Evolutionary conservation across 2,113 vertebrate species (phyloP).

Genomic region (Pteruthius melanotis): DNA sequence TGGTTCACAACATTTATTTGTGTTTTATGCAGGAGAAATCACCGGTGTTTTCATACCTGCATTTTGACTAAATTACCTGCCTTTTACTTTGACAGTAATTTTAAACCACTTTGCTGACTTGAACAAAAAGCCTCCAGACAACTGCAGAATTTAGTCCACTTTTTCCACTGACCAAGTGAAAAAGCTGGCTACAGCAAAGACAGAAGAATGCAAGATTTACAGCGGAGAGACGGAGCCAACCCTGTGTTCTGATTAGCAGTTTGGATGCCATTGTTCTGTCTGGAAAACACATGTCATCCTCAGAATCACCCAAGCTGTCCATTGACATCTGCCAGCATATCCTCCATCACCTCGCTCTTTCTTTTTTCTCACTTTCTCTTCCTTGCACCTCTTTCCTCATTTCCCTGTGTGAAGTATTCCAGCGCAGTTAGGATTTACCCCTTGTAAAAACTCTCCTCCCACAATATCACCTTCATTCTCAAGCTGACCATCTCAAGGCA

Average conservation of each 20-base stretch:
- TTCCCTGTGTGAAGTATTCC: background rate
- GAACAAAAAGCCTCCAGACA: background rate
- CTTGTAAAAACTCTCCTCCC: background rate
- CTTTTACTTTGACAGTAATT: background rate
- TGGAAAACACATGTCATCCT: conserved; percentile 62
- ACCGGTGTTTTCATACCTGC: fast-evolving
- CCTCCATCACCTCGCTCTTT: background rate
- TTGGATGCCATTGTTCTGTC: conserved; percentile 66
- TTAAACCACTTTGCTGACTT: background rate
- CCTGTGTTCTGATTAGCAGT: conserved; percentile 51
- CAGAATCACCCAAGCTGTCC: conserved; percentile 64
- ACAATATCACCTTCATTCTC: background rate
- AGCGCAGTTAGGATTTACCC: background rate
- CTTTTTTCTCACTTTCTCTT: background rate
- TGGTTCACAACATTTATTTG: background rate
- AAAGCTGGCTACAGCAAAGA: background rate
- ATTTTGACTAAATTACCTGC: background rate
- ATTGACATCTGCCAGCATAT: conserved; percentile 49
- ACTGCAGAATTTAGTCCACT: background rate
- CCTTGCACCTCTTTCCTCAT: background rate
- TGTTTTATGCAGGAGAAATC: background rate
- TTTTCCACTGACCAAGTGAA: background rate
- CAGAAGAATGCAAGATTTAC: conserved; percentile 46
- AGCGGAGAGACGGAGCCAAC: background rate
- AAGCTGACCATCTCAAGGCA: background rate